Conservation (phyloP, 2,797 vertebrate genomes). For the Hirundo rustica region DNA sequence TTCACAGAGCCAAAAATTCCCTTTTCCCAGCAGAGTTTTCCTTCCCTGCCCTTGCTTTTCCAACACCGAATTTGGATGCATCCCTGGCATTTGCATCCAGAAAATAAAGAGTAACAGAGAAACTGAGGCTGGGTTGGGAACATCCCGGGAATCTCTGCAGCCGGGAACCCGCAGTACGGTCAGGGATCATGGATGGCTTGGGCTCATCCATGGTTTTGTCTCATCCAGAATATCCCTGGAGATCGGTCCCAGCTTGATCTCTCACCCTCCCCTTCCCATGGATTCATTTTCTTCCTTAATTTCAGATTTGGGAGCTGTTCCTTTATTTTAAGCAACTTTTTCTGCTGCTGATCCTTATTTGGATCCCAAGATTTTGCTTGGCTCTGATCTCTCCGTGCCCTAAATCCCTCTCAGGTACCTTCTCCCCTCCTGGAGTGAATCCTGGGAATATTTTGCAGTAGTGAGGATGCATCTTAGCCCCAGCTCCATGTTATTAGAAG, state of each 20-base stretch:
- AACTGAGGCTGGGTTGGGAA: not conserved
- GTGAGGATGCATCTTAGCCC: not conserved
- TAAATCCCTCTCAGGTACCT: not conserved
- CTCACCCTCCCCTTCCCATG: not conserved
- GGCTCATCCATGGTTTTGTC: not conserved
- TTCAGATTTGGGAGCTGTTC: not conserved
- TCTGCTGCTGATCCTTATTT: not conserved
- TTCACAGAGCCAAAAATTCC: not conserved
- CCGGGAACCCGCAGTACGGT: accelerated
- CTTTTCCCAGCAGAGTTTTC: not conserved
- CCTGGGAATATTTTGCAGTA: not conserved
- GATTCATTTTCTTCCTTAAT: not conserved
- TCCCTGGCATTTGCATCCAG: not conserved
- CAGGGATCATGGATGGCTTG: not conserved
- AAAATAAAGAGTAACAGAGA: not conserved
- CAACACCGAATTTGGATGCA: accelerated
- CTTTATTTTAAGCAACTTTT: not conserved
- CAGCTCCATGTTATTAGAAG: not conserved
- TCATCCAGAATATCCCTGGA: accelerated
- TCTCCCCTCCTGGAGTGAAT: not conserved
- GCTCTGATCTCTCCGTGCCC: not conserved
- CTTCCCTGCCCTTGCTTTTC: not conserved
- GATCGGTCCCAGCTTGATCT: not conserved
- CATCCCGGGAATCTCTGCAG: not conserved
- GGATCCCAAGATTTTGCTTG: not conserved